These are phyloP conservation scores for Diarsia brunnea DNA, from an alignment of 2,888 invertebrate species.

Conservation along the genomic window DNA sequence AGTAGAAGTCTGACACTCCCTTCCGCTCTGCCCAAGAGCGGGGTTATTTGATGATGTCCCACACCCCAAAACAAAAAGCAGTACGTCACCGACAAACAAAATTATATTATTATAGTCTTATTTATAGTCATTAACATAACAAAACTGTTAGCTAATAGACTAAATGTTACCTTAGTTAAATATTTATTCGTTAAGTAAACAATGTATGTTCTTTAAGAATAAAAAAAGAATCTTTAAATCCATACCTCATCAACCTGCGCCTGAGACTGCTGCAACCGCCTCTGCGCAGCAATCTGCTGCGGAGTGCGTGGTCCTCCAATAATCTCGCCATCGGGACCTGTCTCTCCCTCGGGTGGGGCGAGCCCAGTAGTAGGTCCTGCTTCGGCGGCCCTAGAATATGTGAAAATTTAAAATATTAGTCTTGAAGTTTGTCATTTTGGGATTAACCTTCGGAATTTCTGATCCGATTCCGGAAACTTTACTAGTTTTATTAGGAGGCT, in stretches of 20 bases:
- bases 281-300: conserved; percentile 95
- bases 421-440: background rate
- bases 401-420: background rate
- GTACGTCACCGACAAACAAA: too few species aligned
- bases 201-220: too few species aligned
- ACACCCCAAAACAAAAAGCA: too few species aligned
- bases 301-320: conserved; percentile 96
- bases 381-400: conserved; percentile 80
- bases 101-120: too few species aligned
- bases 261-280: conserved; percentile 95
- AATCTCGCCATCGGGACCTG: conserved; percentile 90
- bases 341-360: conserved; percentile 92
- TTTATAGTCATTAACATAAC: too few species aligned
- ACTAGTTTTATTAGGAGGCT: background rate
- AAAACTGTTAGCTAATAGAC: too few species aligned
- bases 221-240: too few species aligned
- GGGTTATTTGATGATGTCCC: too few species aligned
- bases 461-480: background rate
- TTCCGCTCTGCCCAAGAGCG: too few species aligned
- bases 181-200: too few species aligned
- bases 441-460: background rate
- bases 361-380: conserved; percentile 88
- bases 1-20: too few species aligned
- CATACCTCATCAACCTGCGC: conserved; percentile 95
- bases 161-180: too few species aligned